Percentiles rank a stretch among this genome's conserved stretches.
Conservation (phyloP, 1,140 invertebrate genomes). For the Conus ventricosus region DNA sequence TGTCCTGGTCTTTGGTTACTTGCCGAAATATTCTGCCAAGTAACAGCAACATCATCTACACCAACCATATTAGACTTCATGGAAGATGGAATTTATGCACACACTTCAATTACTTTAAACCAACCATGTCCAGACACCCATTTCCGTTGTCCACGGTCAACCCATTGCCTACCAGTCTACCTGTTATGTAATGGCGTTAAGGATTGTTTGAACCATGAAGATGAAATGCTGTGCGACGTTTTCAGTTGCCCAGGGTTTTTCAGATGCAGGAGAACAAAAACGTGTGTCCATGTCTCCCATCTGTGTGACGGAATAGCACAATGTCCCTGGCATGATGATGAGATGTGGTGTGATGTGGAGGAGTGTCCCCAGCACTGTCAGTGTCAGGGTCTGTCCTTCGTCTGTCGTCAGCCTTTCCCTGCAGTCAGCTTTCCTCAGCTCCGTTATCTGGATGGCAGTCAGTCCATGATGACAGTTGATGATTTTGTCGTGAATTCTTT, state of each 20-base stretch:
- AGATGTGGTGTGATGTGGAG: constrained; percentile 28
- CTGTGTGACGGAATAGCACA: constrained; percentile 28
- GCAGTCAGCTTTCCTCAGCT: background rate
- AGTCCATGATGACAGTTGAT: background rate
- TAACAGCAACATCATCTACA: too few species aligned
- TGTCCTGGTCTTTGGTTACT: too few species aligned
- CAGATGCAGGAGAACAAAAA: constrained; percentile 13
- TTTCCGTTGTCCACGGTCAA: background rate
- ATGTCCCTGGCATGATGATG: constrained; percentile 40
- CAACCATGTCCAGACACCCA: constrained; percentile 18
- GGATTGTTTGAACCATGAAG: constrained; percentile 19
- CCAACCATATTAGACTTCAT: background rate
- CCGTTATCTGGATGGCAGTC: constrained; percentile 18
- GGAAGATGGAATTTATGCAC: background rate
- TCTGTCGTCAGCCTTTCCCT: constrained; percentile 3
- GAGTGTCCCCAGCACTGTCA: constrained; percentile 49
- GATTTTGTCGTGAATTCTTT: background rate
- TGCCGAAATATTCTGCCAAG: too few species aligned
- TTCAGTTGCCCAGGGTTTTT: constrained; percentile 36
- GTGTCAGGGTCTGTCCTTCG: constrained; percentile 27
- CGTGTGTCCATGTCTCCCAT: constrained; percentile 28
- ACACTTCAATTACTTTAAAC: background rate
- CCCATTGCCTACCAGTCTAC: background rate
- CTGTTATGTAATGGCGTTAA: constrained; percentile 5
- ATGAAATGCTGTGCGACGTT: background rate